Evolutionary conservation across 2,113 vertebrate genomes (phyloP).

Genomic region (Danionella cerebrum): DNA sequence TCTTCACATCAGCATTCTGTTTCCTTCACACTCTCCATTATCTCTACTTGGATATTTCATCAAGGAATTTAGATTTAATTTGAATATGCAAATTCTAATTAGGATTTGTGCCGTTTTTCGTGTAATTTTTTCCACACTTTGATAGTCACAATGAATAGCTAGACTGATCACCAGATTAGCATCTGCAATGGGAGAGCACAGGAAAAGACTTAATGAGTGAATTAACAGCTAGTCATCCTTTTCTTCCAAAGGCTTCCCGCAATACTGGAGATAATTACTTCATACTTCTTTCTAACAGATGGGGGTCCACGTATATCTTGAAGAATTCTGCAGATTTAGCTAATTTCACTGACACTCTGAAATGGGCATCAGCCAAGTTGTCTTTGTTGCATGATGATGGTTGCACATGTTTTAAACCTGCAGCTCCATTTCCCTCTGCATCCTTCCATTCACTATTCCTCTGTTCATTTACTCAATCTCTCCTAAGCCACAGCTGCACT

Average conservation of each 20-base stretch:
- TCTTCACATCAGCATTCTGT: constrained; percentile 16
- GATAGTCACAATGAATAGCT: constrained; percentile 22
- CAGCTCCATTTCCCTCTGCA: constrained; percentile 23
- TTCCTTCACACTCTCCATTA: constrained; percentile 21
- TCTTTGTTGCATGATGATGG: background rate
- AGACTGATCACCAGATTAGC: constrained; percentile 42
- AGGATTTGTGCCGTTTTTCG: constrained; percentile 43
- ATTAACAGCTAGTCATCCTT: background rate
- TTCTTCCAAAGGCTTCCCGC: constrained; percentile 5
- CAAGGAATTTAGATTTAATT: constrained; percentile 28
- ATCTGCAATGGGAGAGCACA: background rate
- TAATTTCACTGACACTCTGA: background rate
- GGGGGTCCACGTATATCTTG: constrained; percentile 8
- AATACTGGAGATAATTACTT: constrained; percentile 23
- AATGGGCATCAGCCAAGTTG: background rate
- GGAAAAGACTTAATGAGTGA: constrained; percentile 1
- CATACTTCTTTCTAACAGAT: constrained; percentile 5
- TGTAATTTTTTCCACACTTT: background rate
- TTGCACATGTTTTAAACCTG: constrained; percentile 2
- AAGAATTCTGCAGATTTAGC: constrained; percentile 7
- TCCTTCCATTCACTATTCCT: no score
- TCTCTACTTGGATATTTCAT: constrained; percentile 23
- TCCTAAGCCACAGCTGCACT: no score
- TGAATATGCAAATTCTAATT: constrained; percentile 53
- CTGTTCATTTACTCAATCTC: no score